These are phyloP conservation scores for Steinernema khuongi DNA, from an alignment of 1,140 invertebrate species.

Conservation along the genomic window DNA sequence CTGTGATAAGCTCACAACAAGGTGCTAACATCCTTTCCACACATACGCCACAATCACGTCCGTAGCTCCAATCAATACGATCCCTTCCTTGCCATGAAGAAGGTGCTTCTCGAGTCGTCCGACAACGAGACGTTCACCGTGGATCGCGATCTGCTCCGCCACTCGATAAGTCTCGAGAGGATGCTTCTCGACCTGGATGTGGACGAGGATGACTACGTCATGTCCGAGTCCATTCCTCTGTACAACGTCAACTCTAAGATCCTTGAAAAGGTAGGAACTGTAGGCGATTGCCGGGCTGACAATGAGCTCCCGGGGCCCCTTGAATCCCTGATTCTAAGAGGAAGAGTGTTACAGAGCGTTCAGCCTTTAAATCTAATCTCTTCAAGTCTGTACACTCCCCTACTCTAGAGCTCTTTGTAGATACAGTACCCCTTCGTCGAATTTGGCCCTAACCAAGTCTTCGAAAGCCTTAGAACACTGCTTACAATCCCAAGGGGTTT, in stretches of 20 bases:
- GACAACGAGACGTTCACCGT: not conserved
- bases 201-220: not conserved
- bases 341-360: not conserved
- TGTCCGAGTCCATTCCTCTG: not conserved
- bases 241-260: not conserved
- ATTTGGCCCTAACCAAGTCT: not conserved
- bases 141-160: not conserved
- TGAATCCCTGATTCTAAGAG: not conserved
- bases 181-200: constrained; percentile 4
- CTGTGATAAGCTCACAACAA: no score
- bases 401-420: not conserved
- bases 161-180: not conserved
- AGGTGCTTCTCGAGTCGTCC: not conserved
- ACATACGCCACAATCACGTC: no score
- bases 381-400: not conserved
- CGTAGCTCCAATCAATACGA: no score
- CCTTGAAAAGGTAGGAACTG: not conserved
- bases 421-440: no score
- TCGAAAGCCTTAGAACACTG: not conserved
- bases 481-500: not conserved
- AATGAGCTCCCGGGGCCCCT: no score
- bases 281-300: no score
- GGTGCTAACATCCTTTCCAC: no score
- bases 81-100: no score
- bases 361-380: not conserved